Evolutionary conservation across 2,888 invertebrate species (phyloP), one percentile per base, ranked within the genome.

Genomic region (Cepaea hortensis): DNA sequence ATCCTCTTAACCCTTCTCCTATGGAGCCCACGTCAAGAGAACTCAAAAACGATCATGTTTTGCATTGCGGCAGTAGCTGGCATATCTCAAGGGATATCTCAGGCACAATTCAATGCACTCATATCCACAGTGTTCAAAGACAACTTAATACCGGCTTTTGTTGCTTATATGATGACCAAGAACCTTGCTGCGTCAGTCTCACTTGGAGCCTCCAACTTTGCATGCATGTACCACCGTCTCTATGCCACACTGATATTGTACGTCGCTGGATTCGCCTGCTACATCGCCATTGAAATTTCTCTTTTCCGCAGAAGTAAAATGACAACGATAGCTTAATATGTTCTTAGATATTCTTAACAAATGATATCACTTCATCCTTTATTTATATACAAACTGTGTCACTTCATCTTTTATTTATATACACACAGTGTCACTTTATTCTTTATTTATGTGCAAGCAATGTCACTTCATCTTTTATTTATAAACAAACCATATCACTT

Each of bases 101-200:
- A 92, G 79, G 91, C 91, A 23, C 92, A 92, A 86, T 91, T 91
- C 18, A 91, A 91, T 81, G 91, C 92, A n/a, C 83, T 92, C 77
- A 88, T 92, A 48, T 91, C 91, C 9, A 81, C 89, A 18, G 87
- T 92, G 61, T 92, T 92, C 85, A 89, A 90, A 0, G 89, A 91
- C 18, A 90, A 91, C 79, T 89, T 88, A 50, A 90, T 91, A 18
- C 88, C 91, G 20, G 92, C 92, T 4, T 92, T 92, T 84, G 92
- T 92, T 50, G 91, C 91, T 80, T 91, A 91, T 81, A 91, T 92
- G 73, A 91, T 91, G 1, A 91, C 90, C 89, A 92, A 91, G 86
- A 91, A 91, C 46, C 82, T 90, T 0, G 90, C 91, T 6, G 91
- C 91, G 83, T 91, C 91, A 15, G 81, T 91, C 62, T 91, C 91